Evolutionary conservation across 2,797 vertebrate genomes (phyloP).

Genomic region (Sebastes elongatus): DNA sequence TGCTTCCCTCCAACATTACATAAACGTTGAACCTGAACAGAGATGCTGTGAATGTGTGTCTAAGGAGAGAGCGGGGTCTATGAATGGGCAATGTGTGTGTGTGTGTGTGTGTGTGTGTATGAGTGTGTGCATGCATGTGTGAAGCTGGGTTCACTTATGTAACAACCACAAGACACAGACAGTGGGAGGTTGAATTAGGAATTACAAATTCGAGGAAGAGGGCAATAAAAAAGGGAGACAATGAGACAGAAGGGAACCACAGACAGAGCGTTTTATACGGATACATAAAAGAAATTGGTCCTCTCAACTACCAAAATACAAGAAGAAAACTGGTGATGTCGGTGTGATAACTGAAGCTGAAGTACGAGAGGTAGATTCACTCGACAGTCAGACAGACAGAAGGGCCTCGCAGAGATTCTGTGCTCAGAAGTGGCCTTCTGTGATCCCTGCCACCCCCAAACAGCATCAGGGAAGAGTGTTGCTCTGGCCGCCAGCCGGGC

Average conservation of each 20-base stretch:
- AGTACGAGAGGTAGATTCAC: slow-evolving; percentile 4
- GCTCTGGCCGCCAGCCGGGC: slow-evolving; percentile 71
- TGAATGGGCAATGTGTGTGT: slow-evolving; percentile 16
- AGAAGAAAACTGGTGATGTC: not conserved
- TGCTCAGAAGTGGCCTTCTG: slow-evolving; percentile 75
- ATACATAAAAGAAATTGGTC: not conserved
- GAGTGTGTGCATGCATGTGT: not conserved
- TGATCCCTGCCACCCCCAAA: slow-evolving; percentile 74
- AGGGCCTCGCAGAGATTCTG: slow-evolving; percentile 44
- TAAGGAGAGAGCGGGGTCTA: not conserved
- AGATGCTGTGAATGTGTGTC: slow-evolving; percentile 8
- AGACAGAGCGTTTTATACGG: slow-evolving; percentile 3
- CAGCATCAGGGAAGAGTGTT: slow-evolving; percentile 71
- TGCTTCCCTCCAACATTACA: not conserved
- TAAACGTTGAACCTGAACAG: not conserved
- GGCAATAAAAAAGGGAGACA: slow-evolving; percentile 36
- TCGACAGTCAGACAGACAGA: slow-evolving; percentile 9
- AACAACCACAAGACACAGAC: slow-evolving; percentile 60
- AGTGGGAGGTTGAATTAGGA: slow-evolving; percentile 53
- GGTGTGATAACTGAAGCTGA: slow-evolving; percentile 25
- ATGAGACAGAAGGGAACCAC: slow-evolving; percentile 20
- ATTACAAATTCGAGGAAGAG: slow-evolving; percentile 41
- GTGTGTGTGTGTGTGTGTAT: not conserved
- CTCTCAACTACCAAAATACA: not conserved
- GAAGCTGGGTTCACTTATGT: slow-evolving; percentile 55